Evolutionary conservation across 2,888 invertebrate genomes (phyloP).

Genomic region (Pheosia tremula): DNA sequence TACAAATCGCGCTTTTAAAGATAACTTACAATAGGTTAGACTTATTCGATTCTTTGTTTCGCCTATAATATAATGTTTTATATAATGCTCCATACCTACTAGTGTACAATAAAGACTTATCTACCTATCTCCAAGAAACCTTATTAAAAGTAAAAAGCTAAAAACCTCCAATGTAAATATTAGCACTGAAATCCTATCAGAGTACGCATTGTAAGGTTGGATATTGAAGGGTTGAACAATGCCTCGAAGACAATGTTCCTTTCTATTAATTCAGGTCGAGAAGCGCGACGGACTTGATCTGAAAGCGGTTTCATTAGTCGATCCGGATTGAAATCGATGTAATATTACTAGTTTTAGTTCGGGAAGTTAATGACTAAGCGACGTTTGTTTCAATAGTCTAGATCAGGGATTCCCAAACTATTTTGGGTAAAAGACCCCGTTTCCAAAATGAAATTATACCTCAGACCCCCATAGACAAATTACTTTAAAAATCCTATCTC

Average conservation of each 20-base stretch:
- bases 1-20: too few species aligned
- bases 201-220: conserved; percentile 15
- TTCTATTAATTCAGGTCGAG: conserved; percentile 31
- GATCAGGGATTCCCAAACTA: too few species aligned
- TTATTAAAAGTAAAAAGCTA: conserved; percentile 15
- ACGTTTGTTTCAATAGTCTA: not conserved
- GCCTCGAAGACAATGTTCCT: conserved; percentile 38
- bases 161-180: conserved; percentile 23
- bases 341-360: conserved; percentile 26
- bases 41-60: too few species aligned
- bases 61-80: too few species aligned
- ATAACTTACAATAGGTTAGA: too few species aligned
- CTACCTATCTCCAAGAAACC: conserved; percentile 11
- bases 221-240: conserved; percentile 30
- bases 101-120: too few species aligned
- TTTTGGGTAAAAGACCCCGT: too few species aligned
- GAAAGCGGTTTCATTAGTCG: conserved; percentile 37
- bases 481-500: too few species aligned
- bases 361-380: conserved; percentile 7
- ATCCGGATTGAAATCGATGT: conserved; percentile 26
- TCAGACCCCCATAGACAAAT: too few species aligned
- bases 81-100: too few species aligned
- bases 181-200: conserved; percentile 23
- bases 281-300: conserved; percentile 33
- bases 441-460: too few species aligned